These are phyloP conservation scores for Poecilia velifera DNA, from an alignment of 2,797 vertebrate genomes.

Conservation along the genomic window DNA sequence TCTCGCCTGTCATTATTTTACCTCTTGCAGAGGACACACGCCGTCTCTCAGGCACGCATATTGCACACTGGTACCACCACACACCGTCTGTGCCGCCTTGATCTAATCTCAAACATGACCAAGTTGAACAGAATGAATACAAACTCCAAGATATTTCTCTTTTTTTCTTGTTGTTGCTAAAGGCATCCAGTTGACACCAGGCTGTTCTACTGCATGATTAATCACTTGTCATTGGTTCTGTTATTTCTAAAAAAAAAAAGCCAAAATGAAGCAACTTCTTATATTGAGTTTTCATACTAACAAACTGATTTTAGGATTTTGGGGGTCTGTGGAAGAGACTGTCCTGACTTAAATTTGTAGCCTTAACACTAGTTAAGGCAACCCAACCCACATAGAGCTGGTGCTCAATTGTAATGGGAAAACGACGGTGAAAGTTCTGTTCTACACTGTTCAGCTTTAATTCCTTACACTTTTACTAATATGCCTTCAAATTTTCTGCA, in stretches of 20 bases:
- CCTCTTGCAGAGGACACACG: slow-evolving; percentile 64
- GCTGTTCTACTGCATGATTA: slow-evolving; percentile 3
- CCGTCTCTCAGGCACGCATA: slow-evolving; percentile 47
- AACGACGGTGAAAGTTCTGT: background rate
- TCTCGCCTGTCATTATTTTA: slow-evolving; percentile 73
- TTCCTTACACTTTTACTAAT: background rate
- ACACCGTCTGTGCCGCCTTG: slow-evolving; percentile 45
- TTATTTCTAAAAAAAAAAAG: slow-evolving; percentile 1
- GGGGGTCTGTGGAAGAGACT: background rate
- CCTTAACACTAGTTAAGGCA: background rate
- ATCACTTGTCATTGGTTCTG: slow-evolving; percentile 2
- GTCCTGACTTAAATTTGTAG: background rate
- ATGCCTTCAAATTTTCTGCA: background rate
- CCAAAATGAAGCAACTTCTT: background rate
- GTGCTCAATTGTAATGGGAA: background rate
- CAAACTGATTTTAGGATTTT: background rate
- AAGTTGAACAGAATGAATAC: slow-evolving; percentile 31
- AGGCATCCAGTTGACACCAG: slow-evolving; percentile 16
- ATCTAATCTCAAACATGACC: slow-evolving; percentile 54
- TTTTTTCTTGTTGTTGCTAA: slow-evolving; percentile 5
- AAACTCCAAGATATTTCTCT: background rate
- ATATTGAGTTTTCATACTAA: background rate
- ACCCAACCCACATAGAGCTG: background rate
- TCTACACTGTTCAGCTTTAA: background rate
- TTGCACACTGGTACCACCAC: slow-evolving; percentile 43